Evolutionary conservation across 2,888 invertebrate species (phyloP).

Genomic region (Hymenopus coronatus): DNA sequence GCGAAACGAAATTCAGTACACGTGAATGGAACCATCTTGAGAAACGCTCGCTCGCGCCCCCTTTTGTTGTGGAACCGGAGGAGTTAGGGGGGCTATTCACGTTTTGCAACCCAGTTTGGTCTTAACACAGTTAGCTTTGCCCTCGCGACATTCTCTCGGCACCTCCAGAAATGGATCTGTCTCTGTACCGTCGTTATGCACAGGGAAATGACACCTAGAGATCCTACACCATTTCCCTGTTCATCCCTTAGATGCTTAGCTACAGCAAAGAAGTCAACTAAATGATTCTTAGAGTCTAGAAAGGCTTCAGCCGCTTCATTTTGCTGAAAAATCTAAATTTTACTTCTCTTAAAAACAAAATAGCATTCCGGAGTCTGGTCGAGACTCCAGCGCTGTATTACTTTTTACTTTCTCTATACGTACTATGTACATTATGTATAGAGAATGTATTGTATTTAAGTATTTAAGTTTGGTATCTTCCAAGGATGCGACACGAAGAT

Average conservation of each 20-base stretch:
- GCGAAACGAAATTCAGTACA: neutral
- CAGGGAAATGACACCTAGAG: neutral
- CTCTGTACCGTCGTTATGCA: neutral
- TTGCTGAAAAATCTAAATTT: too few species aligned
- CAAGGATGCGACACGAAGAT: too few species aligned
- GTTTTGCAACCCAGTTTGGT: neutral
- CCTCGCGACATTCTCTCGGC: too few species aligned
- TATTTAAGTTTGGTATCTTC: too few species aligned
- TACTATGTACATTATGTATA: too few species aligned
- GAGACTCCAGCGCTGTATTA: too few species aligned
- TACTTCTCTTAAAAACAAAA: too few species aligned
- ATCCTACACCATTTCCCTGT: neutral
- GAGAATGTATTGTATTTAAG: too few species aligned
- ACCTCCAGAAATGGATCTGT: neutral
- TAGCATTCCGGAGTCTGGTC: too few species aligned
- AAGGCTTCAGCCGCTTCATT: too few species aligned
- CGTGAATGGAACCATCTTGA: neutral
- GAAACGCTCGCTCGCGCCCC: neutral
- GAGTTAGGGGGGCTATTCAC: neutral
- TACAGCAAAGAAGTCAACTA: neutral
- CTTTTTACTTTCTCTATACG: too few species aligned
- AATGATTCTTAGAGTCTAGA: neutral
- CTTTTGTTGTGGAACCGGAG: neutral
- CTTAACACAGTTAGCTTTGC: neutral
- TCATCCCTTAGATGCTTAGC: neutral